A percentile compares a stretch with the other conserved stretches of the same genome.
phyloP scores from a whole-genome alignment of 1,140 invertebrate species.

The Nasonia longicornis region DNA sequence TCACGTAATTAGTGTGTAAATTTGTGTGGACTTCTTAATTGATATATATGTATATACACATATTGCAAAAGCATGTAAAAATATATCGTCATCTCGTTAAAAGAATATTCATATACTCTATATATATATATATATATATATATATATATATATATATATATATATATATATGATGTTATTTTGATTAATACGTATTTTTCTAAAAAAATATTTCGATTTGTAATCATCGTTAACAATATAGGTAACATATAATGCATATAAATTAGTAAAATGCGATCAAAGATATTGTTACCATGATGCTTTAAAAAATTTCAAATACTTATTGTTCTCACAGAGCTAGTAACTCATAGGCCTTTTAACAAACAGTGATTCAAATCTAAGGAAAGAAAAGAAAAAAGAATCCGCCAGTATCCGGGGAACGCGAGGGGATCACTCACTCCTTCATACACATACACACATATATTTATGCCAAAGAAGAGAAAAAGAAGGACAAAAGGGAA shows the following conservation, averaged over 20 bases:
- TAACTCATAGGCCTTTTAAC: slow-evolving; percentile 20
- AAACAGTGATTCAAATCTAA: slow-evolving; percentile 18
- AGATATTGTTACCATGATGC: neutral
- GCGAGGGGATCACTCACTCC: too few relatives aligned
- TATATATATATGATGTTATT: neutral
- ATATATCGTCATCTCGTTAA: neutral
- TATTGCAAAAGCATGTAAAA: neutral
- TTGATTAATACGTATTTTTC: neutral
- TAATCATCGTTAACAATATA: too few relatives aligned
- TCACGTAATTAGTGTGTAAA: neutral
- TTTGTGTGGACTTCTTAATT: neutral
- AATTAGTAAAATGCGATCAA: neutral
- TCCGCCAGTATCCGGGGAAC: neutral
- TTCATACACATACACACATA: neutral
- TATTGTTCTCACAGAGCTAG: neutral
- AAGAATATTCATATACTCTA: neutral
- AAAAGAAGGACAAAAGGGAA: neutral
- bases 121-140: neutral
- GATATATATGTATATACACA: too few relatives aligned
- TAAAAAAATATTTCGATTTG: slow-evolving; percentile 17
- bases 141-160: neutral
- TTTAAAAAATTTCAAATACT: neutral
- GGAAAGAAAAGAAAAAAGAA: neutral
- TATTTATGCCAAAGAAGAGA: neutral
- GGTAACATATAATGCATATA: neutral